A percentile compares a stretch with the other conserved stretches of the same genome.
Conservation (phyloP, 2,888 invertebrate genomes). For the Neoitamus cyanurus region DNA sequence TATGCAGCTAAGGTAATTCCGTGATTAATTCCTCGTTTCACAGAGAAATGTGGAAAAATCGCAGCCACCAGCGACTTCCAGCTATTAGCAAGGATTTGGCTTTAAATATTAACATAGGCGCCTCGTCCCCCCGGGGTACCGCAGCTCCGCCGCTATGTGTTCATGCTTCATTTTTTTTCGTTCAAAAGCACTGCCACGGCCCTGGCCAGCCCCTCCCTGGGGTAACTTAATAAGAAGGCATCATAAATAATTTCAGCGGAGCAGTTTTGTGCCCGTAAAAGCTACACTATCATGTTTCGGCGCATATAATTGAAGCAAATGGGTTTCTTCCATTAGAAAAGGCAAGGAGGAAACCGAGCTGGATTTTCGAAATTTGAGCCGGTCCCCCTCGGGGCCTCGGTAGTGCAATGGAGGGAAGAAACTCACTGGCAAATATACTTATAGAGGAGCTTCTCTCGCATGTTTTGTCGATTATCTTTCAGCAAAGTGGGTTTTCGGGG, state of each 20-base stretch:
- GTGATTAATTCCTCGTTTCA: neutral
- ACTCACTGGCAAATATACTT: neutral
- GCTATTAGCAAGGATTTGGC: neutral
- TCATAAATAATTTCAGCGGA: neutral
- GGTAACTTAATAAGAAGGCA: neutral
- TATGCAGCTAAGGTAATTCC: neutral
- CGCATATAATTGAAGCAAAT: neutral
- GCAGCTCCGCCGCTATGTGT: neutral
- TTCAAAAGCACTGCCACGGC: neutral
- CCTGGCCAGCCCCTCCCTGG: neutral
- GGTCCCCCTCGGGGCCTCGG: neutral
- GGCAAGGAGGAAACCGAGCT: neutral
- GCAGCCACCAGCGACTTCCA: neutral
- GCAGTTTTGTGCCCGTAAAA: neutral
- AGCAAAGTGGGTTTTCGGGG: neutral
- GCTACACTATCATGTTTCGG: neutral
- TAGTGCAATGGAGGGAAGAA: neutral
- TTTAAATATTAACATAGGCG: neutral
- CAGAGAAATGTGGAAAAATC: neutral
- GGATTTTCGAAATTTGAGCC: neutral
- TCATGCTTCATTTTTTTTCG: neutral
- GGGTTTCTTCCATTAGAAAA: slow-evolving; percentile 5
- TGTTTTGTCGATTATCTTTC: neutral
- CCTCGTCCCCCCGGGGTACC: neutral
- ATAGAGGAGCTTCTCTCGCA: neutral